phyloP scores from a whole-genome alignment of 2,888 invertebrate species.

The Choristoneura rosaceana region DNA sequence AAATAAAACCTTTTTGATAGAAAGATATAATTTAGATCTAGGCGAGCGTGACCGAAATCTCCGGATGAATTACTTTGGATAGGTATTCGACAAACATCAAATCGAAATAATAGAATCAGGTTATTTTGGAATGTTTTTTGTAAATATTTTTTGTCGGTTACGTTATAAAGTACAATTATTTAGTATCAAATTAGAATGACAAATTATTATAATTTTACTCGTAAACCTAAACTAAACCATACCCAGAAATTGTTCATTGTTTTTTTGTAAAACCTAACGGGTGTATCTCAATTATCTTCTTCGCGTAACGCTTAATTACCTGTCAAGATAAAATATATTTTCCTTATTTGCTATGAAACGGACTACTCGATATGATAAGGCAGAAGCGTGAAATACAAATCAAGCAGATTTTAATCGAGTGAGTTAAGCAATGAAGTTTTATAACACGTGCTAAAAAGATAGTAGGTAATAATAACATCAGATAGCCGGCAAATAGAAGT shows the following conservation, averaged over 20 bases:
- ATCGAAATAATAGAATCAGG: not conserved
- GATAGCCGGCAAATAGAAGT: not conserved
- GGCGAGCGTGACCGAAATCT: not conserved
- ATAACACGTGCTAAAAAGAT: conserved; percentile 9
- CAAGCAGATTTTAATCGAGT: conserved; percentile 2
- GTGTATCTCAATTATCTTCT: too few relatives aligned
- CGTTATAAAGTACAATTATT: too few relatives aligned
- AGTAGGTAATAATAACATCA: conserved; percentile 6
- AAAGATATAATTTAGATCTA: not conserved
- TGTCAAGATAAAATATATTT: not conserved
- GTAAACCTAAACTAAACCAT: too few relatives aligned
- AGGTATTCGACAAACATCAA: not conserved
- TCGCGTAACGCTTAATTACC: not conserved
- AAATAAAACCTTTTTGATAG: conserved; percentile 13
- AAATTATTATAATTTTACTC: too few relatives aligned
- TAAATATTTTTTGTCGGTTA: too few relatives aligned
- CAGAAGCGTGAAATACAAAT: conserved; percentile 8
- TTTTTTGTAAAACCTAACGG: too few relatives aligned
- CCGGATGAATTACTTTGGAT: not conserved
- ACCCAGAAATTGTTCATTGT: too few relatives aligned
- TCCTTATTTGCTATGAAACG: not conserved
- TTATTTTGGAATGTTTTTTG: too few relatives aligned
- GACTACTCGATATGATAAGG: not conserved
- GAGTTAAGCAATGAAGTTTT: not conserved
- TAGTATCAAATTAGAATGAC: too few relatives aligned